These are phyloP conservation scores for Troides helena DNA, from an alignment of 2,888 invertebrate species.

Conservation along the genomic window DNA sequence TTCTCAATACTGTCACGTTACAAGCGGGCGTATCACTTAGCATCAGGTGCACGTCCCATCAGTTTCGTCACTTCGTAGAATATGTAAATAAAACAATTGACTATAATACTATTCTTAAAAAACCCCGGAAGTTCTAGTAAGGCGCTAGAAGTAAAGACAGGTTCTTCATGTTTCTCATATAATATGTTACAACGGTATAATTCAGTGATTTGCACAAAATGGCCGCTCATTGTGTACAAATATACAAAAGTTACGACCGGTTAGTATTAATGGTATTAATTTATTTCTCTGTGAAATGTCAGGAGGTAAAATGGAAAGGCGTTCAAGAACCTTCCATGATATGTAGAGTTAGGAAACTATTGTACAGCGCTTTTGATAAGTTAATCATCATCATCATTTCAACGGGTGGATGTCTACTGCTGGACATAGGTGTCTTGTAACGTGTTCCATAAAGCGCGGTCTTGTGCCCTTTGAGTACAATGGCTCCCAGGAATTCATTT, in stretches of 20 bases:
- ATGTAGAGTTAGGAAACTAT: conserved; percentile 22
- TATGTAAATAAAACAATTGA: too few species aligned
- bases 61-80: too few species aligned
- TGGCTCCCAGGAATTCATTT: too few species aligned
- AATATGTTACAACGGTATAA: conserved; percentile 3
- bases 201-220: conserved; percentile 6
- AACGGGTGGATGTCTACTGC: neutral
- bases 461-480: too few species aligned
- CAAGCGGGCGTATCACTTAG: too few species aligned
- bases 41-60: too few species aligned
- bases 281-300: conserved; percentile 32
- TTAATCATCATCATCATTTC: neutral
- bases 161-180: too few species aligned
- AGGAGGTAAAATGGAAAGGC: conserved; percentile 30
- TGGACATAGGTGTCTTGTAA: neutral
- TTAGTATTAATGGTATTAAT: conserved; percentile 27
- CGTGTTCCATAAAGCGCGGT: too few species aligned
- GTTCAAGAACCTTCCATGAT: conserved; percentile 27
- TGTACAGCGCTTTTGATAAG: neutral
- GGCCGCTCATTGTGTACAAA: neutral
- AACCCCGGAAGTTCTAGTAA: conserved; percentile 1
- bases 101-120: too few species aligned
- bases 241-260: conserved; percentile 10
- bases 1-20: too few species aligned
- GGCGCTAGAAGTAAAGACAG: too few species aligned